Conservation (phyloP, 1,140 invertebrate species). For the Venturia canescens region DNA sequence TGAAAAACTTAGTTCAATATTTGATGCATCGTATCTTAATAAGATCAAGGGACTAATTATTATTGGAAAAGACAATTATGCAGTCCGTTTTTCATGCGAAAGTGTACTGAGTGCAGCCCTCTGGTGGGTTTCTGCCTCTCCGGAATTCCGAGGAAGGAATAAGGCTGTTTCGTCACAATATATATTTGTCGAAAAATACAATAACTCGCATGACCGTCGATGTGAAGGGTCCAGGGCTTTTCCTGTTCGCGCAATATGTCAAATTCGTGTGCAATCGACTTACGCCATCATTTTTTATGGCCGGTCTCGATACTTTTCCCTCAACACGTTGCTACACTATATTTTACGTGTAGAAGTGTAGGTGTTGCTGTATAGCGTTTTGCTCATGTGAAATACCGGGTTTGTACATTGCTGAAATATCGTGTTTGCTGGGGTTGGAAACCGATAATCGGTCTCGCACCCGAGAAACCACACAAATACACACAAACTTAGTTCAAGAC, state of each 20-base stretch:
- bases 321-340: constrained; percentile 4
- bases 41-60: too few species aligned
- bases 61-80: too few species aligned
- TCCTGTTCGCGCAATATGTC: constrained; percentile 53
- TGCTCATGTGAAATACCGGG: not conserved
- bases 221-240: constrained; percentile 39
- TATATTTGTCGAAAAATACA: not conserved
- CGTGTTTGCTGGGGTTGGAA: constrained; percentile 44
- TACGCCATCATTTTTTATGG: constrained; percentile 56
- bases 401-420: constrained; percentile 15
- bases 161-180: too few species aligned
- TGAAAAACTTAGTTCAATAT: too few species aligned
- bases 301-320: constrained; percentile 33
- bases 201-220: not conserved
- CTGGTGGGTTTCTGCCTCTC: too few species aligned
- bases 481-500: not conserved
- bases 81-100: not conserved
- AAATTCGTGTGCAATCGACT: constrained; percentile 55
- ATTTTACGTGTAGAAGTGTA: not conserved
- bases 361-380: not conserved
- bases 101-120: not conserved
- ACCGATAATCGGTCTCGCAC: constrained; percentile 54
- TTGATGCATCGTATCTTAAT: too few species aligned
- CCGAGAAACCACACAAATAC: constrained; percentile 44
- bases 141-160: too few species aligned